Evolutionary conservation across 2,113 vertebrate species (phyloP), one percentile per base, ranked within the genome.

Genomic region (Phrynocephalus versicolor): DNA sequence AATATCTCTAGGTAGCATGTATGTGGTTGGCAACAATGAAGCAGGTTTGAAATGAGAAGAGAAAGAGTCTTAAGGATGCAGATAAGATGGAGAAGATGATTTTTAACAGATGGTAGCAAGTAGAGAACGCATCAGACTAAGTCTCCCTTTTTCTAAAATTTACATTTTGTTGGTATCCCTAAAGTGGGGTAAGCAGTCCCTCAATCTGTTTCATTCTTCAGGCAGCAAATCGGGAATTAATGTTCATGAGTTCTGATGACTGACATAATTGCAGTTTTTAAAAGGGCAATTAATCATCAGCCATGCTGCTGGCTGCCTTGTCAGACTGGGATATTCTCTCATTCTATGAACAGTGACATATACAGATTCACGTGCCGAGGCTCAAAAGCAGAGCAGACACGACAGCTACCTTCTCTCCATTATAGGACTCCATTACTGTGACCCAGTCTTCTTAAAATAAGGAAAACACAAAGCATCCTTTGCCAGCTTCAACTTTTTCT

Each of bases 181-280:
- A 69, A 85, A 88, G 81, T 87, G n/a, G 72, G 89, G 87, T 39
- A 30, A 82, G 92, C 77, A 89, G 85, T 69, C 82, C 95, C 92
- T 93, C 90, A 90, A 94, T 93, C 91, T 30, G 0, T 92, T 95
- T 94, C 92, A 93, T 94, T 95, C 94, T 93, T 93, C 95, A 95
- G 93, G 95, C 93, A 96, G 94, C 85, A 94, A 95, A 96, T 95
- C 16, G 3, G 82, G 92, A 96, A 96, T 95, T 95, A 96, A 96
- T 93, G 95, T 95, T 96, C 95, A 94, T n/a, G 0, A 92, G 89
- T 93, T 95, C 94, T 94, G 91, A 83, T 93, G 94, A 96, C 93
- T 97, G 95, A 96, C 94, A 96, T 96, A 96, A 96, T 96, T 95
- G 92, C 93, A 95, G 96, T 96, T 97, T n/a, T 97, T 89, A 96